A percentile compares a stretch with the other conserved stretches of the same genome.
phyloP scores from a whole-genome alignment of 2,113 vertebrate genomes.

The Oryzias curvinotus region DNA sequence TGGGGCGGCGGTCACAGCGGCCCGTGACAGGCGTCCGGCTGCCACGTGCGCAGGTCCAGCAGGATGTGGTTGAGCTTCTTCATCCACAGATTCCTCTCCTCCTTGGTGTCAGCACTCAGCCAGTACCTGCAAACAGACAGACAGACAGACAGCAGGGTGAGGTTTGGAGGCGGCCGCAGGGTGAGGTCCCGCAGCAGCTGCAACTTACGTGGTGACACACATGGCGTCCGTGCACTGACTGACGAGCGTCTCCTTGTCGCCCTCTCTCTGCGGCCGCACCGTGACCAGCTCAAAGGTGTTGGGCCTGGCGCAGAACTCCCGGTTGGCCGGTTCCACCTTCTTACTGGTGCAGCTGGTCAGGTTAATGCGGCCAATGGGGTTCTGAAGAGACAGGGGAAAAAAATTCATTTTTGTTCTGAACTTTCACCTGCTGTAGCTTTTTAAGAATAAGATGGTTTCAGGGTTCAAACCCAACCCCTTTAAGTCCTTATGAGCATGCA shows the following conservation, averaged over 20 bases:
- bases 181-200: background rate
- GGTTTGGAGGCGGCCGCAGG: background rate
- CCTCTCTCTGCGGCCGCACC: slow-evolving; percentile 88
- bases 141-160: slow-evolving; percentile 1
- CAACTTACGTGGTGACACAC: slow-evolving; percentile 93
- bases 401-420: too few relatives aligned
- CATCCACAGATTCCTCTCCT: slow-evolving; percentile 97
- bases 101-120: slow-evolving; percentile 97
- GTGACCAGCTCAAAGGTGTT: slow-evolving; percentile 95
- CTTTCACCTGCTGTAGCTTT: too few relatives aligned
- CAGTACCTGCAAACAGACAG: slow-evolving; percentile 83
- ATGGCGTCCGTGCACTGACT: slow-evolving; percentile 91
- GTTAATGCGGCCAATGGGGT: slow-evolving; percentile 89
- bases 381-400: slow-evolving; percentile 69
- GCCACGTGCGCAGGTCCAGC: slow-evolving; percentile 94
- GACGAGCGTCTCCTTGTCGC: slow-evolving; percentile 92
- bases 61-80: slow-evolving; percentile 93
- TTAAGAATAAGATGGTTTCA: too few relatives aligned
- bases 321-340: slow-evolving; percentile 88
- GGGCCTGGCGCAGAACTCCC: slow-evolving; percentile 94
- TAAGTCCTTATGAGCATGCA: too few relatives aligned
- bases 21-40: slow-evolving; percentile 89
- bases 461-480: too few relatives aligned
- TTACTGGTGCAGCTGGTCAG: slow-evolving; percentile 90
- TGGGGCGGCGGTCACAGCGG: slow-evolving; percentile 67